phyloP scores from a whole-genome alignment of 2,113 vertebrate species.

The Corythaeola cristata region DNA sequence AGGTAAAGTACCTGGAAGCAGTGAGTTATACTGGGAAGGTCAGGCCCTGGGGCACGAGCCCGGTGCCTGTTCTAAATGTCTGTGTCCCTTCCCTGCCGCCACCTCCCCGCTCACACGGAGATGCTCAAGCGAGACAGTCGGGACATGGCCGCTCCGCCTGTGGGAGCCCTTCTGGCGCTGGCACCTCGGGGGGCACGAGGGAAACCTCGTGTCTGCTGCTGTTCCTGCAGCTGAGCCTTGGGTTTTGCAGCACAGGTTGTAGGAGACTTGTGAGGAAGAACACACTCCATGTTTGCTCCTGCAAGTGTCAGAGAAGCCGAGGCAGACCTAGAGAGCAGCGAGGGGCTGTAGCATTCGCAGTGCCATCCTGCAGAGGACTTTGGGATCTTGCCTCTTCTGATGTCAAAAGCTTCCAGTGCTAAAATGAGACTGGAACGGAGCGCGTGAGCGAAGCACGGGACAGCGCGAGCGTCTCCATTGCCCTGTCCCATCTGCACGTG shows the following conservation, averaged over 20 bases:
- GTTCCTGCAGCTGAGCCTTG: slow-evolving; percentile 33
- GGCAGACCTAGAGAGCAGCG: not conserved
- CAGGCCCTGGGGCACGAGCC: slow-evolving; percentile 74
- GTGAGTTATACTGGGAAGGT: slow-evolving; percentile 78
- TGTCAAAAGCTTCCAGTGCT: slow-evolving; percentile 37
- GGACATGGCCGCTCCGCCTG: slow-evolving; percentile 23
- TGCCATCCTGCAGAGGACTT: slow-evolving; percentile 1
- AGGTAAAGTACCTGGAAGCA: slow-evolving; percentile 95
- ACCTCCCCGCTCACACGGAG: slow-evolving; percentile 66
- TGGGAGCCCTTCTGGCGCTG: slow-evolving; percentile 62
- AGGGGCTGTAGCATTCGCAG: not conserved
- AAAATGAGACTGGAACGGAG: not conserved
- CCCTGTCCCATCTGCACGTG: not conserved
- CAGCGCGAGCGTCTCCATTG: not conserved
- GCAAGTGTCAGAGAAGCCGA: not conserved
- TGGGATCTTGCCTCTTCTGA: slow-evolving; percentile 44
- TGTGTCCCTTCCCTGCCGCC: slow-evolving; percentile 64
- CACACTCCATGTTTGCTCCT: slow-evolving; percentile 42
- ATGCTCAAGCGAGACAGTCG: slow-evolving; percentile 49
- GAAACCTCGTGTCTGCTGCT: slow-evolving; percentile 52
- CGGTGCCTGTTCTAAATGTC: slow-evolving; percentile 67
- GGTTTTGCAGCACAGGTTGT: slow-evolving; percentile 52
- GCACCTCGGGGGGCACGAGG: slow-evolving; percentile 54
- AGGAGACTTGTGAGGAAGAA: slow-evolving; percentile 62
- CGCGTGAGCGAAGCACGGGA: not conserved